These are phyloP conservation scores for Drosophila chauvacae DNA, from an alignment of 1,140 invertebrate species.

Conservation along the genomic window DNA sequence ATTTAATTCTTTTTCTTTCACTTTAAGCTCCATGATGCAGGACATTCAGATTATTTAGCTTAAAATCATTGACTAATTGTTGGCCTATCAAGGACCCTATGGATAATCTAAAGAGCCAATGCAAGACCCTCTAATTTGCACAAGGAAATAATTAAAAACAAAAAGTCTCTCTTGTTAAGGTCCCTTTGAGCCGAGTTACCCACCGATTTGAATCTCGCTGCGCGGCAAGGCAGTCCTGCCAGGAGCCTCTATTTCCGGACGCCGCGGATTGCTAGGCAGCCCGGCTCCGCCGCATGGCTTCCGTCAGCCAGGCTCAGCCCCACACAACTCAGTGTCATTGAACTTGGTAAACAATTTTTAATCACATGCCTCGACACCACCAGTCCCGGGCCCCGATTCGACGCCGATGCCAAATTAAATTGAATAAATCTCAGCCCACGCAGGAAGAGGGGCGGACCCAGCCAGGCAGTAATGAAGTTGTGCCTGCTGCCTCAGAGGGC, in stretches of 20 bases:
- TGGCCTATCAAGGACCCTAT: background rate
- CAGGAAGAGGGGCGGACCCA: background rate
- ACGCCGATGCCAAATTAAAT: conserved; percentile 79
- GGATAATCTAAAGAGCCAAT: background rate
- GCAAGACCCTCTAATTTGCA: background rate
- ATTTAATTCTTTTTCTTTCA: too few relatives aligned
- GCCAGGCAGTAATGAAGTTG: conserved; percentile 57
- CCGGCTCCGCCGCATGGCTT: conserved; percentile 17
- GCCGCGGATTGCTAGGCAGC: conserved; percentile 62
- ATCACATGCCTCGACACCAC: conserved; percentile 59
- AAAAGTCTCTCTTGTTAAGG: background rate
- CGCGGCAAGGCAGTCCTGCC: background rate
- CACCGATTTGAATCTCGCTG: background rate
- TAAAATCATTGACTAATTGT: background rate
- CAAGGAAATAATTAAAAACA: background rate
- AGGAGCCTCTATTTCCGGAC: conserved; percentile 13
- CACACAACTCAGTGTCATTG: conserved; percentile 59
- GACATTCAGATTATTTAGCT: too few relatives aligned
- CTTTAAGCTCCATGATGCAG: too few relatives aligned
- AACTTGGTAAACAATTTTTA: conserved; percentile 82
- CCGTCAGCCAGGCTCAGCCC: background rate
- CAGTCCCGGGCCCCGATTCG: conserved; percentile 22
- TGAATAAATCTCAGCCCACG: conserved; percentile 75
- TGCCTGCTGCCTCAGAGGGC: conserved; percentile 11
- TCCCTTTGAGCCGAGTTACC: background rate